Evolutionary conservation across 2,888 invertebrate genomes (phyloP).

Genomic region (Argyresthia albistria): DNA sequence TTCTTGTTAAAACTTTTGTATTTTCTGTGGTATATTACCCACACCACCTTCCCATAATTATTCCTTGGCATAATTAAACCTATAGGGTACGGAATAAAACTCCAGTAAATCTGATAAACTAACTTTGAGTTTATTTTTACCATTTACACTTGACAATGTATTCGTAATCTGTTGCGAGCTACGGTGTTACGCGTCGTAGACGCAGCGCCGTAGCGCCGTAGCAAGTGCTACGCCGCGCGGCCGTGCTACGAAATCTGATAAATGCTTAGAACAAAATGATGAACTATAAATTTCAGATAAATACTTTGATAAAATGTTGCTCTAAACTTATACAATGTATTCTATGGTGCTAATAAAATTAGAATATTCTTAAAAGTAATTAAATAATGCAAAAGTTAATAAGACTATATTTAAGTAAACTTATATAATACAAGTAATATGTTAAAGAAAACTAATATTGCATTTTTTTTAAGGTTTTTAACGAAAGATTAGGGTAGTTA

Average conservation of each 20-base stretch:
- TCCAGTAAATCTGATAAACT: constrained; percentile 68
- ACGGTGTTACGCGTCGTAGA: constrained; percentile 52
- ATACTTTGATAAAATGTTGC: too few species aligned
- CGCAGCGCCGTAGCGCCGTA: constrained; percentile 49
- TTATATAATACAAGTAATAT: not conserved
- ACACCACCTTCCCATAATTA: too few species aligned
- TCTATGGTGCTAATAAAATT: too few species aligned
- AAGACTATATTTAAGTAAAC: not conserved
- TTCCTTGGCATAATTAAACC: too few species aligned
- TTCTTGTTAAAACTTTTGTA: too few species aligned
- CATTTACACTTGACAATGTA: constrained; percentile 75
- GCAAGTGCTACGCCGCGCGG: constrained; percentile 15
- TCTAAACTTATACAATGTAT: too few species aligned
- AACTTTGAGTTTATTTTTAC: constrained; percentile 75
- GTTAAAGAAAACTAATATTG: too few species aligned
- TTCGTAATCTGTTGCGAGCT: constrained; percentile 70
- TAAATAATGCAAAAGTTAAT: not conserved
- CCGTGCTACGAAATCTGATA: not conserved
- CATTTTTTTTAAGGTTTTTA: not conserved
- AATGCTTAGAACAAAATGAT: too few species aligned
- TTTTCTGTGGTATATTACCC: too few species aligned
- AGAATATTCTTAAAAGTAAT: too few species aligned
- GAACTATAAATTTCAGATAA: too few species aligned
- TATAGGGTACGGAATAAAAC: constrained; percentile 41
- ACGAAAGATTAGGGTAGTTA: not conserved